These are phyloP conservation scores for Bambusicola thoracicus DNA, from an alignment of 2,113 vertebrate genomes.

Conservation along the genomic window DNA sequence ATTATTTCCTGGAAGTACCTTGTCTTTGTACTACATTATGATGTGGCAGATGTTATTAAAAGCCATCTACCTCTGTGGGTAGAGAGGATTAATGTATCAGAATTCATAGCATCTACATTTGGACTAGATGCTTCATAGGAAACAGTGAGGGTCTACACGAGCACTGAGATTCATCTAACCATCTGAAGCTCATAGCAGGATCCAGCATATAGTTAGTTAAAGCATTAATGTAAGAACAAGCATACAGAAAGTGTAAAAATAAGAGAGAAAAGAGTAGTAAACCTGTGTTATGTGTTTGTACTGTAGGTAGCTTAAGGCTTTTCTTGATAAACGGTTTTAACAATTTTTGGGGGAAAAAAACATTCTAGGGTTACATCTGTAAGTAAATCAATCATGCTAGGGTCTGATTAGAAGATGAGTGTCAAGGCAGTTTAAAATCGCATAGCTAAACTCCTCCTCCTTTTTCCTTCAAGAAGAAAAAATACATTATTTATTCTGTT, in stretches of 20 bases:
- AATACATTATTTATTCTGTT: fast-evolving
- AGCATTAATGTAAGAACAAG: not conserved
- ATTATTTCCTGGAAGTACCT: slow-evolving; percentile 26
- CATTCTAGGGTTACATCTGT: not conserved
- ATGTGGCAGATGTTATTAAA: not conserved
- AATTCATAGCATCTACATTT: not conserved
- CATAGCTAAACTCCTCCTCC: not conserved
- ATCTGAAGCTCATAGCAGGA: not conserved
- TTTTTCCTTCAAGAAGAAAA: not conserved
- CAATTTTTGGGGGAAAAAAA: not conserved
- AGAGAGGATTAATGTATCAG: not conserved
- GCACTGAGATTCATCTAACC: not conserved
- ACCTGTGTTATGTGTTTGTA: not conserved
- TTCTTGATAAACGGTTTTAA: not conserved
- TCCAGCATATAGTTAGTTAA: not conserved
- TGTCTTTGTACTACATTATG: not conserved
- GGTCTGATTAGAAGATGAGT: not conserved
- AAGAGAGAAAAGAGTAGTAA: not conserved
- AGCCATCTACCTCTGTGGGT: fast-evolving
- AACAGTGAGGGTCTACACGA: not conserved
- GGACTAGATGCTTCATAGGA: not conserved
- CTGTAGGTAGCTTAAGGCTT: not conserved
- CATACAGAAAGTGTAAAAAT: not conserved
- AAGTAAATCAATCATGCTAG: not conserved
- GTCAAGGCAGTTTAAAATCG: not conserved